phyloP scores from a whole-genome alignment of 2,888 invertebrate species.

The Hylaea fasciaria region DNA sequence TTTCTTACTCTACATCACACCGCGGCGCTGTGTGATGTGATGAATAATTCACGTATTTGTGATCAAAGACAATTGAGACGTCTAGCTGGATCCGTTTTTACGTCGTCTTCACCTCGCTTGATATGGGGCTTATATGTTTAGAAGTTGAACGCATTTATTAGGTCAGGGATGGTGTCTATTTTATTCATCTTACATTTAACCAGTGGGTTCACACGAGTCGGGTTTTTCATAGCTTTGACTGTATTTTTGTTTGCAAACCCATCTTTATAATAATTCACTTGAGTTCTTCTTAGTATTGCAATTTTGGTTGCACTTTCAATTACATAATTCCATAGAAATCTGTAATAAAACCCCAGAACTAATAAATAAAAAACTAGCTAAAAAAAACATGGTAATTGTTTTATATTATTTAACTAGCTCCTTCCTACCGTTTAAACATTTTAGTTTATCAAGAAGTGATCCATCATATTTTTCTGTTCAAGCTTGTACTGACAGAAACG shows the following conservation, averaged over 20 bases:
- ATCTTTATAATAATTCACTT: no score
- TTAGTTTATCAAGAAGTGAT: conserved; percentile 37
- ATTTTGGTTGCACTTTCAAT: no score
- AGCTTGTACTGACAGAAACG: conserved; percentile 40
- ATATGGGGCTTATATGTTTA: conserved; percentile 41
- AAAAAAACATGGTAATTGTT: no score
- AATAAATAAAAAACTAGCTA: no score
- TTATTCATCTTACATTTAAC: conserved; percentile 1
- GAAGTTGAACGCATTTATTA: conserved; percentile 16
- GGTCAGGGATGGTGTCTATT: conserved; percentile 16
- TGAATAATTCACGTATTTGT: conserved; percentile 74
- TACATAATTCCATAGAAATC: no score
- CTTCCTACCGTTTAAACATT: conserved; percentile 22
- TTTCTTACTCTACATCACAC: conserved; percentile 24
- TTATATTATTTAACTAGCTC: no score
- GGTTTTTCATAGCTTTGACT: no score
- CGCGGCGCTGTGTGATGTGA: conserved; percentile 41
- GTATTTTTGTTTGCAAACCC: no score
- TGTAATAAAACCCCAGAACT: no score
- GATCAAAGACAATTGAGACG: conserved; percentile 79
- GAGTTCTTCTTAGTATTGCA: no score
- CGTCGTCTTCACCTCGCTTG: conserved; percentile 47
- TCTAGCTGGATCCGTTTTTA: conserved; percentile 62
- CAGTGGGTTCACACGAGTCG: not conserved
- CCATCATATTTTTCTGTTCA: conserved; percentile 43